Conservation (phyloP, 2,797 vertebrate genomes). For the Tauraco hartlaubi region DNA sequence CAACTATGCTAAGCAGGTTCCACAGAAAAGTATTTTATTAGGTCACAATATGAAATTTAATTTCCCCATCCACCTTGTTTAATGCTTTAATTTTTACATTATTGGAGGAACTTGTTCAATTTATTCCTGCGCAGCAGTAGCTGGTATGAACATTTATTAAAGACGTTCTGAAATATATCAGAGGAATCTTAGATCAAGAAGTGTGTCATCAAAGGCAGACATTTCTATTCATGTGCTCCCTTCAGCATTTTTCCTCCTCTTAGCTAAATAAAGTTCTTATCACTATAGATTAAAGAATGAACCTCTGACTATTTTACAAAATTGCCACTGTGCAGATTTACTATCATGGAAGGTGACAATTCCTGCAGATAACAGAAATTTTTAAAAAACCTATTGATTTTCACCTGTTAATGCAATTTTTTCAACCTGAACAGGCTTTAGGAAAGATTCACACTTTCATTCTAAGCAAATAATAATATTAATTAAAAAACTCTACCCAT, state of each 20-base stretch:
- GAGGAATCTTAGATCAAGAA: neutral
- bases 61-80: neutral
- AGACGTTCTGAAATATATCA: neutral
- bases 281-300: neutral
- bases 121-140: neutral
- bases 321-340: neutral
- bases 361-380: neutral
- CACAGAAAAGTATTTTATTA: neutral
- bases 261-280: neutral
- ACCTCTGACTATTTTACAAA: neutral
- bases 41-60: neutral
- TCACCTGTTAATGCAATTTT: neutral
- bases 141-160: neutral
- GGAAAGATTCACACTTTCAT: neutral
- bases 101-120: neutral
- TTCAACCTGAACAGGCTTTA: neutral
- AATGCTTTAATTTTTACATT: neutral
- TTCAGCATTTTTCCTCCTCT: neutral
- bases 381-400: neutral
- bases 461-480: neutral
- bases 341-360: neutral
- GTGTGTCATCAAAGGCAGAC: neutral
- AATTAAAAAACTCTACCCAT: neutral
- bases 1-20: neutral
- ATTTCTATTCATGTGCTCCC: neutral